Percentiles rank a stretch among this genome's conserved stretches.
Evolutionary conservation across 1,140 invertebrate species (phyloP).

Genomic region (Aphelinus atriplicis): DNA sequence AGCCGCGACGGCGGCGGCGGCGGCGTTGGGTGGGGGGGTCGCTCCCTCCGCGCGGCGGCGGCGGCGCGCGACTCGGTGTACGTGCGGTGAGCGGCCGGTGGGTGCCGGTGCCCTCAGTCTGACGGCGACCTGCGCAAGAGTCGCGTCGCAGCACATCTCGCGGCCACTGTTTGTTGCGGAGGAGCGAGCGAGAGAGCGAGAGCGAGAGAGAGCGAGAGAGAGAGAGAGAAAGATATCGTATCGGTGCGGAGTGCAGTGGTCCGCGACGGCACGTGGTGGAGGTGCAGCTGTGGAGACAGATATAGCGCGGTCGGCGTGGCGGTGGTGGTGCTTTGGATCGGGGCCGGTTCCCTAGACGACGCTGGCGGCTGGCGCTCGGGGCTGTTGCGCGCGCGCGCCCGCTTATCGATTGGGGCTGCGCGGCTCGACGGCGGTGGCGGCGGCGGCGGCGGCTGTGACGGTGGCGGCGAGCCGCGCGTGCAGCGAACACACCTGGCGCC

Average conservation of each 20-base stretch:
- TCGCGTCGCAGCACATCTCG: constrained; percentile 60
- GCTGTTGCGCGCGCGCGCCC: no score
- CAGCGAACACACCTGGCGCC: neutral
- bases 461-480: neutral
- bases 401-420: no score
- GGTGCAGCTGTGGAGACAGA: no score
- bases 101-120: constrained; percentile 53
- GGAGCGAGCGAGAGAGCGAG: no score
- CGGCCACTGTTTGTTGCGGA: constrained; percentile 40
- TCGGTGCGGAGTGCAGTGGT: no score
- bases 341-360: no score
- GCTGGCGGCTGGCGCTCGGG: no score
- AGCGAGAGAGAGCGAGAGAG: no score
- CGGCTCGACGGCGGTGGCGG: neutral
- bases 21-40: constrained; percentile 1
- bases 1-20: neutral
- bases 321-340: no score
- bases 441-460: neutral
- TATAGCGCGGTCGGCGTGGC: no score
- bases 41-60: constrained; percentile 38
- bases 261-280: no score
- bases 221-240: no score
- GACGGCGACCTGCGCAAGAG: constrained; percentile 65
- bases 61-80: neutral
- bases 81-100: constrained; percentile 4